These are phyloP conservation scores for Dicyrtoma fusca DNA, from an alignment of 2,888 invertebrate species.

Conservation along the genomic window DNA sequence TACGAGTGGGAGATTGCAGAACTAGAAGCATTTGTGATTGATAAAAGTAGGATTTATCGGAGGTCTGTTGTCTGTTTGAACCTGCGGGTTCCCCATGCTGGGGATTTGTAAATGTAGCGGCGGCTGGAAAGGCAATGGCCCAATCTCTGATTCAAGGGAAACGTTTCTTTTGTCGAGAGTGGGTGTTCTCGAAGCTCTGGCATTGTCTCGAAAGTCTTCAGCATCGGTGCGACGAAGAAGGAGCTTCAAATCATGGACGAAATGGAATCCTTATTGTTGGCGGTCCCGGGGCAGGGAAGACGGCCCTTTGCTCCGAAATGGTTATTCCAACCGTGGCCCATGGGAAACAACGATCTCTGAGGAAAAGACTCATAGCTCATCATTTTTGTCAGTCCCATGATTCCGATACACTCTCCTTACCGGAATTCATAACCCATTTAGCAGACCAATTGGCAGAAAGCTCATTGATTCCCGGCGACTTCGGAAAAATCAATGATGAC, in stretches of 20 bases:
- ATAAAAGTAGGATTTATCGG: no score
- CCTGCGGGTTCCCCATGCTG: slow-evolving; percentile 14
- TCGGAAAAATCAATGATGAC: slow-evolving; percentile 62
- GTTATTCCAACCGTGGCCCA: slow-evolving; percentile 67
- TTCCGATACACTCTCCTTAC: slow-evolving; percentile 80
- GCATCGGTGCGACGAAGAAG: slow-evolving; percentile 61
- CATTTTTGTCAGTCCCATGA: slow-evolving; percentile 82
- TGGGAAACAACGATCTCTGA: slow-evolving; percentile 71
- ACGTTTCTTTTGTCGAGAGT: slow-evolving; percentile 87
- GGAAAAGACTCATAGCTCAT: slow-evolving; percentile 78
- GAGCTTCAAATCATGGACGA: slow-evolving; percentile 58
- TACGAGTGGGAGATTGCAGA: no score
- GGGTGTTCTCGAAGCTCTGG: slow-evolving; percentile 92
- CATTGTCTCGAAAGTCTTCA: slow-evolving; percentile 84
- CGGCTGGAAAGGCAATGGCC: slow-evolving; percentile 52
- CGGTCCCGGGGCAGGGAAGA: slow-evolving; percentile 93
- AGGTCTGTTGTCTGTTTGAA: not conserved
- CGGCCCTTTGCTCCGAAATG: slow-evolving; percentile 81
- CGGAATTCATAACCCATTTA: slow-evolving; percentile 80
- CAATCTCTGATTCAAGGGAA: slow-evolving; percentile 61
- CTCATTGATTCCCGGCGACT: slow-evolving; percentile 65
- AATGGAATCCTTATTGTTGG: slow-evolving; percentile 82
- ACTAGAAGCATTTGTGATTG: no score
- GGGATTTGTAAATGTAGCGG: slow-evolving; percentile 23
- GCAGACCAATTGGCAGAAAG: slow-evolving; percentile 76